Percentiles rank a stretch among this genome's conserved stretches.
Evolutionary conservation across 2,888 invertebrate genomes (phyloP).

Genomic region (Amiota mariae): DNA sequence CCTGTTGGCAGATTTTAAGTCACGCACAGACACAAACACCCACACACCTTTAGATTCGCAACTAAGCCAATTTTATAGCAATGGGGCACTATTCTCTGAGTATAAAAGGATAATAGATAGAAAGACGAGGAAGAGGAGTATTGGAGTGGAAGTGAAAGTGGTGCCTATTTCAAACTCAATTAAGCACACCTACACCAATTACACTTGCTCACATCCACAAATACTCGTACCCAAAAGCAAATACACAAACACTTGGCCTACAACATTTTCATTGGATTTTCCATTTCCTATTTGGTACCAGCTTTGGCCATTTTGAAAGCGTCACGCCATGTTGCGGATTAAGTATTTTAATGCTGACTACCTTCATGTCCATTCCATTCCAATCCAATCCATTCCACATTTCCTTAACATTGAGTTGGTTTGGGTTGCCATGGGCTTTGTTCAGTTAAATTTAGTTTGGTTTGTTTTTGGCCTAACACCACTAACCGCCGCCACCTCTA

Average conservation of each 20-base stretch:
- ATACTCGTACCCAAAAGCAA: neutral
- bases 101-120: no score
- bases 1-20: neutral
- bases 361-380: no score
- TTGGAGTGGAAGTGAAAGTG: constrained; percentile 39
- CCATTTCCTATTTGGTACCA: constrained; percentile 11
- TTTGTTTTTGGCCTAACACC: no score
- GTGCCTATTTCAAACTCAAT: constrained; percentile 67
- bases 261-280: neutral
- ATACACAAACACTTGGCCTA: neutral
- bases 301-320: constrained; percentile 12
- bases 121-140: no score
- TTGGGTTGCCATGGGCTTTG: no score
- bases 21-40: neutral
- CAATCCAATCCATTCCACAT: no score
- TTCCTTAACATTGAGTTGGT: no score
- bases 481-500: no score
- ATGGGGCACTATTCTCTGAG: no score
- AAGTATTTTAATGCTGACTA: constrained; percentile 22
- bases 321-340: constrained; percentile 27
- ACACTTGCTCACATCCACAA: neutral
- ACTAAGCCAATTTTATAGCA: constrained; percentile 22
- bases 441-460: no score
- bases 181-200: constrained; percentile 48
- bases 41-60: neutral